phyloP scores from a whole-genome alignment of 2,797 vertebrate species.

The Urocyon cinereoargenteus region DNA sequence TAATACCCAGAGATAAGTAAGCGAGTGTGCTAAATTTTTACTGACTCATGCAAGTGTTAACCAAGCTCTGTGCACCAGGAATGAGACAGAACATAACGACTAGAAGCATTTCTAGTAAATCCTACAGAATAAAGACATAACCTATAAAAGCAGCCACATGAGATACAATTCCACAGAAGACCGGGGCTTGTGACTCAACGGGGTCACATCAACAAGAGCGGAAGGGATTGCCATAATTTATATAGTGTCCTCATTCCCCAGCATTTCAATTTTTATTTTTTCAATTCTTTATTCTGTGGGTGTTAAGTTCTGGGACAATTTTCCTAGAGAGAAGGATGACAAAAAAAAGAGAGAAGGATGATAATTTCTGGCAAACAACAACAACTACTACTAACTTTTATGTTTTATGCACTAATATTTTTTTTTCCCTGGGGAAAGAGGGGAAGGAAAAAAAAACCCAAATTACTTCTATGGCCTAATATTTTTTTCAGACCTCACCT shows the following conservation, averaged over 20 bases:
- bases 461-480: slow-evolving; percentile 30
- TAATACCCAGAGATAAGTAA: not conserved
- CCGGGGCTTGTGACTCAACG: not conserved
- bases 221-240: not conserved
- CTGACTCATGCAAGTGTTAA: not conserved
- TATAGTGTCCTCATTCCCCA: not conserved
- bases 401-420: not conserved
- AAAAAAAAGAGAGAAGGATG: not conserved
- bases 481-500: slow-evolving; percentile 14
- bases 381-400: not conserved
- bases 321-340: not conserved
- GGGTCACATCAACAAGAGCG: not conserved
- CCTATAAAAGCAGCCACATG: accelerated
- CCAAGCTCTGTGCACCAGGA: no score
- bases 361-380: slow-evolving; percentile 16
- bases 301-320: not conserved
- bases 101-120: not conserved
- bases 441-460: not conserved
- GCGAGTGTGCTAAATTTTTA: not conserved
- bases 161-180: not conserved
- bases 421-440: slow-evolving; percentile 5
- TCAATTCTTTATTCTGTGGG: not conserved
- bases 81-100: not conserved
- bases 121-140: accelerated
- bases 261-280: not conserved